Evolutionary conservation across 2,113 vertebrate species (phyloP).

Genomic region (Oncorhynchus kisutch): DNA sequence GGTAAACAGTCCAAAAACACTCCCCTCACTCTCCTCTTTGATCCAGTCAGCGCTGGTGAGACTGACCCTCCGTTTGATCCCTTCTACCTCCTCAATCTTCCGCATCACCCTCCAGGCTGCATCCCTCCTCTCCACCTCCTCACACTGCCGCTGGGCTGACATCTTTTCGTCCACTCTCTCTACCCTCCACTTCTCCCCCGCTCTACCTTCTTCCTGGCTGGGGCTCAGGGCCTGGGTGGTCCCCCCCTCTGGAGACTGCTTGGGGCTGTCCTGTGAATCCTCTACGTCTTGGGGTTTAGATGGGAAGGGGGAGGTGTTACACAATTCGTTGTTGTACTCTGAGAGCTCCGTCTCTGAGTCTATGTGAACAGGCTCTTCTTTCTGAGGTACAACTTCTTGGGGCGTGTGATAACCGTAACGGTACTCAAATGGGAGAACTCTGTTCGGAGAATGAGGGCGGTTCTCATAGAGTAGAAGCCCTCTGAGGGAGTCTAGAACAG

Average conservation of each 20-base stretch:
- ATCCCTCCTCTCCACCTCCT: constrained; percentile 34
- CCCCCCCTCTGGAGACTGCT: not conserved
- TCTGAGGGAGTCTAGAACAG: constrained; percentile 14
- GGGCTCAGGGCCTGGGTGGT: constrained; percentile 11
- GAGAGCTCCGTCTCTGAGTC: constrained; percentile 62
- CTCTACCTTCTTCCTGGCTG: not conserved
- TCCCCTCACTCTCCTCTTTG: not conserved
- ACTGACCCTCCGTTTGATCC: constrained; percentile 58
- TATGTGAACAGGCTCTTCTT: constrained; percentile 21
- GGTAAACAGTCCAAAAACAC: not conserved
- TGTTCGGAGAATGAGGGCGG: constrained; percentile 17
- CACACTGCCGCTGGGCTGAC: too few species aligned
- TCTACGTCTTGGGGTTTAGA: not conserved
- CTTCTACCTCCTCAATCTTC: constrained; percentile 71
- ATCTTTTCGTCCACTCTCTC: too few species aligned
- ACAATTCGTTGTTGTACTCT: constrained; percentile 58
- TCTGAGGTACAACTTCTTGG: constrained; percentile 45
- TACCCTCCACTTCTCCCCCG: not conserved
- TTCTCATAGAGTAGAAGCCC: constrained; percentile 31
- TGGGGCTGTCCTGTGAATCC: constrained; percentile 26
- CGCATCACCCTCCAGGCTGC: constrained; percentile 51
- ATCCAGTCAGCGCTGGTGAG: constrained; percentile 43
- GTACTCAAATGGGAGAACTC: too few species aligned
- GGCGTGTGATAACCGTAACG: constrained; percentile 13
- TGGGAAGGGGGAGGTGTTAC: too few species aligned